Evolutionary conservation across 2,113 vertebrate species (phyloP).

Genomic region (Oplegnathus fasciatus): DNA sequence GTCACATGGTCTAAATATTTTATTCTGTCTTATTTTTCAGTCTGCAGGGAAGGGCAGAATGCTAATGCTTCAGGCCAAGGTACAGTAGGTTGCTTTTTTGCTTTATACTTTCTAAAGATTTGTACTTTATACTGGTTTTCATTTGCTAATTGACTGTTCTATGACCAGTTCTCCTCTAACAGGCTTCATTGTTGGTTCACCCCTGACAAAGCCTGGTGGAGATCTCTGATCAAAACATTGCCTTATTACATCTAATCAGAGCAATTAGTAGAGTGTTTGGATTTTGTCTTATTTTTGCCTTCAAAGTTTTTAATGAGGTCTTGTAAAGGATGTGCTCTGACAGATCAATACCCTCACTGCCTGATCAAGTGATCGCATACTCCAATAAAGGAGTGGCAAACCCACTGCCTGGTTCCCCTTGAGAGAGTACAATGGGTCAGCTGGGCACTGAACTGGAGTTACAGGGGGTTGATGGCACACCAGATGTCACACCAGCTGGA

Average conservation of each 20-base stretch:
- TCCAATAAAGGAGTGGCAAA: not conserved
- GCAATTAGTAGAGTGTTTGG: no score
- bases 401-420: not conserved
- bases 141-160: not conserved
- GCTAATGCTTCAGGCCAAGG: conserved; percentile 95
- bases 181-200: not conserved
- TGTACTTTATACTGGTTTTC: not conserved
- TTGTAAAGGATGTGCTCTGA: not conserved
- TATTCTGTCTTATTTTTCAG: conserved; percentile 70
- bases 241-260: not conserved
- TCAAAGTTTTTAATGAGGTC: conserved; percentile 1
- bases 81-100: conserved; percentile 70
- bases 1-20: conserved; percentile 44
- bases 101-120: not conserved
- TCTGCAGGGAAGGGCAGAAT: conserved; percentile 88
- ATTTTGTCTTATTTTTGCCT: not conserved
- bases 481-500: not conserved
- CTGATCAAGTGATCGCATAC: conserved; percentile 9
- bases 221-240: not conserved
- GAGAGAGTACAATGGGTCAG: not conserved
- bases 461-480: not conserved
- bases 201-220: not conserved
- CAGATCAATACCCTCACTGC: not conserved
- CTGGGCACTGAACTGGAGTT: no score
- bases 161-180: not conserved